A percentile compares a stretch with the other conserved stretches of the same genome.
Conservation (phyloP, 2,888 invertebrate species). For the Drosophila kanekoi region DNA sequence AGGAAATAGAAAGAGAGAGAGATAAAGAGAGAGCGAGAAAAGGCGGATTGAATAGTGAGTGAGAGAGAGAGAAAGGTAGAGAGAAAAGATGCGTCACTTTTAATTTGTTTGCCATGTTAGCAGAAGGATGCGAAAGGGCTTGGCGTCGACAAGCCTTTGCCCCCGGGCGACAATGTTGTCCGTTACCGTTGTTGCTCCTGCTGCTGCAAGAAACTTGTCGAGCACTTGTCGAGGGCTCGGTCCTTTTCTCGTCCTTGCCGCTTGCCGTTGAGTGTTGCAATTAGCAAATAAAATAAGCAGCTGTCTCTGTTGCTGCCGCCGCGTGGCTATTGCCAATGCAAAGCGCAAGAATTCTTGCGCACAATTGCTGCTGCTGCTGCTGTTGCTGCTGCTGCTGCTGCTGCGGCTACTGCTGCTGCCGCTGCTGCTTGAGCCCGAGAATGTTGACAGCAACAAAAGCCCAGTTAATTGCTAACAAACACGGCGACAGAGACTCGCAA, state of each 20-base stretch:
- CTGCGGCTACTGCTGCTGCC: no score
- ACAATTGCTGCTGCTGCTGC: constrained; percentile 13
- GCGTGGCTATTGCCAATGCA: constrained; percentile 54
- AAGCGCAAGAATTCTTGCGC: constrained; percentile 46
- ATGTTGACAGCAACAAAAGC: constrained; percentile 64
- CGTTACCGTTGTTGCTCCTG: constrained; percentile 25
- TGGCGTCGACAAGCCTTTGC: constrained; percentile 20
- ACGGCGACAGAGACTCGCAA: constrained; percentile 45
- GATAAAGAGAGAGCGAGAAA: not conserved
- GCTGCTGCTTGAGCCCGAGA: constrained; percentile 21
- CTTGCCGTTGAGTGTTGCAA: constrained; percentile 73
- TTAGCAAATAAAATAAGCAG: constrained; percentile 80
- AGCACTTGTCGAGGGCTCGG: constrained; percentile 69
- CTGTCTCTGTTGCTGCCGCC: constrained; percentile 26
- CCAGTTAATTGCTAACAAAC: constrained; percentile 78
- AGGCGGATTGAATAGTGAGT: not conserved
- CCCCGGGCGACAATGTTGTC: constrained; percentile 34
- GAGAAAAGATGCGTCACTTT: constrained; percentile 67
- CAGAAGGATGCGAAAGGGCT: constrained; percentile 22
- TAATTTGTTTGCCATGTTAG: constrained; percentile 72
- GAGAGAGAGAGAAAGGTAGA: not conserved
- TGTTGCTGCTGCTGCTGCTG: constrained; percentile 25
- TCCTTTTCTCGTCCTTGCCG: constrained; percentile 44
- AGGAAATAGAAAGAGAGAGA: constrained; percentile 2
- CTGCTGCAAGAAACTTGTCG: constrained; percentile 61